phyloP scores from a whole-genome alignment of 2,113 vertebrate genomes.

The Phaethon lepturus region DNA sequence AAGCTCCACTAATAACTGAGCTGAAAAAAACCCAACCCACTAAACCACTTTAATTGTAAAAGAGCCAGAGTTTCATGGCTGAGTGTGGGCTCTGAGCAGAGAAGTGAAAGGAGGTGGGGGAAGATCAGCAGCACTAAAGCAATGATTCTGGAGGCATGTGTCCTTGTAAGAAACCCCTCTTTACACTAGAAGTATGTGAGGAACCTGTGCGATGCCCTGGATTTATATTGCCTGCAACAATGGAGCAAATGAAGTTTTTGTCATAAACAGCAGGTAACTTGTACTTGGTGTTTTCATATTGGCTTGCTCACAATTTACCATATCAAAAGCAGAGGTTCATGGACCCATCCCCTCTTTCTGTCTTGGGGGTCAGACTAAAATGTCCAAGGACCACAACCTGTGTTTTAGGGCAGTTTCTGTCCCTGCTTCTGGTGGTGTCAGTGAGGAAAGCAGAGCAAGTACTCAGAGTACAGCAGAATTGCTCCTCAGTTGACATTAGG shows the following conservation, averaged over 20 bases:
- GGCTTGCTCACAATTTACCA: neutral
- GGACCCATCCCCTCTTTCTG: accelerated
- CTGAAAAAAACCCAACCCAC: neutral
- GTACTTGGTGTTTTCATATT: neutral
- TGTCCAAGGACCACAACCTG: neutral
- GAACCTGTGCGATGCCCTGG: neutral
- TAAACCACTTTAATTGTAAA: neutral
- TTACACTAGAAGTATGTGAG: neutral
- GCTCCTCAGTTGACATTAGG: neutral
- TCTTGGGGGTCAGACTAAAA: neutral
- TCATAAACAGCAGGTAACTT: neutral
- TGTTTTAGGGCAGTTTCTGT: neutral
- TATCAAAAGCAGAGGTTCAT: neutral
- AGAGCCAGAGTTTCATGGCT: neutral
- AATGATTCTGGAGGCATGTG: neutral
- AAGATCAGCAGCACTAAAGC: neutral
- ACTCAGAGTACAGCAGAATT: neutral
- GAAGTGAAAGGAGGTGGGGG: neutral
- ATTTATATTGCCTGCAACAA: neutral
- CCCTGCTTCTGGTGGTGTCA: neutral
- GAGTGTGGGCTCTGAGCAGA: neutral
- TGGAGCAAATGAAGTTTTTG: neutral
- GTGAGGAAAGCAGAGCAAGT: neutral
- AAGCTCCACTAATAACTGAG: neutral
- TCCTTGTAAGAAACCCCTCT: neutral